phyloP scores from a whole-genome alignment of 30 jellyfish, hydroid and myxozoan species.

The Catostylus mosaicus region DNA sequence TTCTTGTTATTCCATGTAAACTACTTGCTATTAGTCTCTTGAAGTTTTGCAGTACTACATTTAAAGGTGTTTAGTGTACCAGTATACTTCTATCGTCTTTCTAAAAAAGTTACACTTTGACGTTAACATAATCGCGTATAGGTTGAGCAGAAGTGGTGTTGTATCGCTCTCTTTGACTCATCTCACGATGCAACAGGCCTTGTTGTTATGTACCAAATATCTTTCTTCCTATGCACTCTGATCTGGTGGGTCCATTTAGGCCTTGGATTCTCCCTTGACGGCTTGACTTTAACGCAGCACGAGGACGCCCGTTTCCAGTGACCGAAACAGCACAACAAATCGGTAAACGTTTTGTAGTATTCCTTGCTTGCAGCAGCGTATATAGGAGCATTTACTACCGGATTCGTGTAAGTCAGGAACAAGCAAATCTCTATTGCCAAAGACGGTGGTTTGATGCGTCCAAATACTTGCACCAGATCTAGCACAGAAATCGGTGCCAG shows the following conservation, averaged over 20 bases:
- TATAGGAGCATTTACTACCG: slow-evolving; percentile 61
- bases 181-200: background rate
- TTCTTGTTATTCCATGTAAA: too few species aligned
- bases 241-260: background rate
- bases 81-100: too few species aligned
- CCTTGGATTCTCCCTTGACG: background rate
- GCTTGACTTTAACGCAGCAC: background rate
- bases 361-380: slow-evolving; percentile 67
- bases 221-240: background rate
- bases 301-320: background rate
- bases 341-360: slow-evolving; percentile 26
- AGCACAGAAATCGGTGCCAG: slow-evolving; percentile 50
- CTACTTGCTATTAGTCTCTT: too few species aligned
- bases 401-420: slow-evolving; percentile 48
- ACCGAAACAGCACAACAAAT: slow-evolving; percentile 49
- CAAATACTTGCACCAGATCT: slow-evolving; percentile 43
- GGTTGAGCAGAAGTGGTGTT: too few species aligned
- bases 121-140: too few species aligned
- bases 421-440: slow-evolving; percentile 51
- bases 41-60: too few species aligned
- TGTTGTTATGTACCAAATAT: background rate
- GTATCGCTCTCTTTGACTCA: too few species aligned
- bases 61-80: too few species aligned
- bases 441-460: slow-evolving; percentile 32
- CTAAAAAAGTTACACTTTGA: too few species aligned